A percentile compares a stretch with the other conserved stretches of the same genome.
Conservation (phyloP, 1,140 invertebrate genomes). For the Solen grandis region DNA sequence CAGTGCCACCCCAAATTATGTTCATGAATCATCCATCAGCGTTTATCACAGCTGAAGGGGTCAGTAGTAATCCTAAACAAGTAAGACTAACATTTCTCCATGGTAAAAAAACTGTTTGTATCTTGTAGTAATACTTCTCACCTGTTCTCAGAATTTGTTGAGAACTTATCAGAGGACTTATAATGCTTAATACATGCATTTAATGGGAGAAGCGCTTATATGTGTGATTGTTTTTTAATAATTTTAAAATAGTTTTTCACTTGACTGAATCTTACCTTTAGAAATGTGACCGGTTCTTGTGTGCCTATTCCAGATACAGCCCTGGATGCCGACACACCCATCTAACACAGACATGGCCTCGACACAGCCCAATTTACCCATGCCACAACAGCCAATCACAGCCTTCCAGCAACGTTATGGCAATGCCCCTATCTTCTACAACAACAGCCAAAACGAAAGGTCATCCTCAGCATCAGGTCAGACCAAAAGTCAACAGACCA, state of each 20-base stretch:
- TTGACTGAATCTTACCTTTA: too few species aligned
- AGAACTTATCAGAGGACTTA: too few species aligned
- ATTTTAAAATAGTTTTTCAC: too few species aligned
- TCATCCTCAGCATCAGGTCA: constrained; percentile 45
- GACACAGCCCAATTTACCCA: constrained; percentile 1
- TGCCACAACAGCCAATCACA: constrained; percentile 1
- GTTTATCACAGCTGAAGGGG: not conserved
- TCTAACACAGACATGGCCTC: constrained; percentile 29
- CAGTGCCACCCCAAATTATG: not conserved
- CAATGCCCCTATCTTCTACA: constrained; percentile 32
- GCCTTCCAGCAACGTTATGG: constrained; percentile 24
- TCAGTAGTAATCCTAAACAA: constrained; percentile 18
- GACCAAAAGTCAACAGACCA: not conserved
- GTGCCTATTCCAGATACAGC: constrained; percentile 51
- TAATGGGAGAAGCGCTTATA: too few species aligned
- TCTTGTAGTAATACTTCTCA: too few species aligned
- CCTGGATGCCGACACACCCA: constrained; percentile 43
- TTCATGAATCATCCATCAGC: not conserved
- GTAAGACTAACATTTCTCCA: too few species aligned
- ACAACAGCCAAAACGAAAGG: constrained; percentile 15
- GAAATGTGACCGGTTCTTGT: too few species aligned
- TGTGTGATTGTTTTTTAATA: too few species aligned
- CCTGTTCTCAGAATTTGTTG: too few species aligned
- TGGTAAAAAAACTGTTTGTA: too few species aligned
- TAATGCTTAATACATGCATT: too few species aligned